Base-by-base conservation (phyloP, 2,113 vertebrate species). In the Cebidichthys violaceus region DNA sequence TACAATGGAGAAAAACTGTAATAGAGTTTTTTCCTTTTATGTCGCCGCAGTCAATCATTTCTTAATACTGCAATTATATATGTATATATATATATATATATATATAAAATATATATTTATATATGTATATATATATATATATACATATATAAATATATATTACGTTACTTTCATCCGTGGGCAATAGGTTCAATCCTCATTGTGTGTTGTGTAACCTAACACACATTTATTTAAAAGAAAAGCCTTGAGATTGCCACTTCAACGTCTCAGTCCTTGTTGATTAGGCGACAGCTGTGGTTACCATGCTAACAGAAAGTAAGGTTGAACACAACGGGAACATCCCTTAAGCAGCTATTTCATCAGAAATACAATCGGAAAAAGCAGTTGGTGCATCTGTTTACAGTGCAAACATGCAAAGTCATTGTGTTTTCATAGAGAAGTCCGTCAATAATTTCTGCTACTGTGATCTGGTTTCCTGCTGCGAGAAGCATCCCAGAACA, bases 311-410 rank as follows among this genome's bases (percentile, higher is more conserved):
- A 37, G n/a, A 6, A 13, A n/a, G 2, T 18, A 52, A 31, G 1
- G 15, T 73, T 55, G 20, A 68, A 33, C 17, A 4, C 59, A 2
- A 7, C 20, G 7, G 24, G 37, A 65, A 31, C 45, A 3, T 2
- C 11, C n/a, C 35, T 13, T 18, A 4, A 41, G 68, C 35, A 33
- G 13, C 13, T 33, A 6, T 14, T 31, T 11, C 6, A 14, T 43
- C 15, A 27, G 27, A 65, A 72, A 80, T 33, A 33, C 35, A 79
- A 17, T 9, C 4, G 17, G n/a, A n/a, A 54, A 52, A 62, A 64
- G 33, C 15, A 70, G 29, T 27, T 29, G 3, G 27, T 20, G 10
- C 27, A 52, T 65, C 2, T 8, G 9, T 55, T 54, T 55, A 15
- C 15, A 39, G 29, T 70, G n/a, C 55, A 37, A 10, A 15, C 20